Evolutionary conservation across 2,888 invertebrate species (phyloP).

Genomic region (Folsomia manolachei): DNA sequence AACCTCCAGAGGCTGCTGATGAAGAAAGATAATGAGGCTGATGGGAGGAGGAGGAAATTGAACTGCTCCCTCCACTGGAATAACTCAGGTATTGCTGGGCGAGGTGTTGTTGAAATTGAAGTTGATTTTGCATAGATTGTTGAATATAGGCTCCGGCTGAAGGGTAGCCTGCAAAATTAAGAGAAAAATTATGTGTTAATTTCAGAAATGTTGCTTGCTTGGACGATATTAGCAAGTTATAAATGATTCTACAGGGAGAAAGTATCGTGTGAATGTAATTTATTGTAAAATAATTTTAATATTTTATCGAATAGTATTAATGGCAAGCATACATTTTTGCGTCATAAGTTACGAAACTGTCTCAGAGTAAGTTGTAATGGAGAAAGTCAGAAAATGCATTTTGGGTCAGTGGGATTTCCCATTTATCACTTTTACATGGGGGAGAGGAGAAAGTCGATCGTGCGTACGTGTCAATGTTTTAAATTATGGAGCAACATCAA

Average conservation of each 20-base stretch:
- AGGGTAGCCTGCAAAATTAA: conserved; percentile 20
- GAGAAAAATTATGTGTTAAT: too few species aligned
- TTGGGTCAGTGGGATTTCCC: not conserved
- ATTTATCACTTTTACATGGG: too few species aligned
- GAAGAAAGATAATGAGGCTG: conserved; percentile 18
- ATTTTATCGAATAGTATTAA: too few species aligned
- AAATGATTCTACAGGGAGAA: too few species aligned
- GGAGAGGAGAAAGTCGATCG: not conserved
- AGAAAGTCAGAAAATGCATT: too few species aligned
- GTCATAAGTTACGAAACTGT: too few species aligned
- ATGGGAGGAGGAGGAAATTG: conserved; percentile 20
- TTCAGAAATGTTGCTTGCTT: too few species aligned
- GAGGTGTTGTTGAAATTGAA: conserved; percentile 10
- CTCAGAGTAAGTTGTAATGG: too few species aligned
- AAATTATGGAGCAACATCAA: not conserved
- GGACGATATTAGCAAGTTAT: too few species aligned
- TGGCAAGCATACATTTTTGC: too few species aligned
- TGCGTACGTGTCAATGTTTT: not conserved
- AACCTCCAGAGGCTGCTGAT: conserved; percentile 9
- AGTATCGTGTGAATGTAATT: too few species aligned
- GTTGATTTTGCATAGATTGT: conserved; percentile 43
- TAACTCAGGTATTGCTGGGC: conserved; percentile 34
- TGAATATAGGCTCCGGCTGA: conserved; percentile 46
- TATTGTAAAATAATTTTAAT: too few species aligned
- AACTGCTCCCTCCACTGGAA: not conserved